A percentile compares a stretch with the other conserved stretches of the same genome.
These are phyloP conservation scores for Parazoanthus atlanticus DNA, from an alignment of 92 coral and sea anemone species.

Conservation along the genomic window DNA sequence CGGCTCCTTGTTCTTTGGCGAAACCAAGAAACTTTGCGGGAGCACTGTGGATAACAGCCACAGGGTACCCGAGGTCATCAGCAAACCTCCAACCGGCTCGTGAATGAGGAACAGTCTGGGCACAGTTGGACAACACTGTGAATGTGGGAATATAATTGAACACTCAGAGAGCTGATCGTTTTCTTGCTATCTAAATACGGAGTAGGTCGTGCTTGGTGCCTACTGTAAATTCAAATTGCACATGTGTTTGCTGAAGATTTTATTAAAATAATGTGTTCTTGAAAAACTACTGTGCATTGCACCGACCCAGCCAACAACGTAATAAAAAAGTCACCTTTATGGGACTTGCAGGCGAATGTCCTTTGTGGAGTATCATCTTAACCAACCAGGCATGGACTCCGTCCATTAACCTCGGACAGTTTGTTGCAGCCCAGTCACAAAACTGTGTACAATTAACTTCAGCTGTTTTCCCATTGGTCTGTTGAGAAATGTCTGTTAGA, in stretches of 20 bases:
- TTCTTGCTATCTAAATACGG: too few species aligned
- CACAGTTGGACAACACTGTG: slow-evolving; percentile 20
- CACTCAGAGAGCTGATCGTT: too few species aligned
- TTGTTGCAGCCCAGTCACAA: slow-evolving; percentile 56
- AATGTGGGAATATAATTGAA: too few species aligned
- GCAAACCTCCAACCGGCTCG: slow-evolving; percentile 14
- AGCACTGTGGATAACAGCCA: slow-evolving; percentile 42
- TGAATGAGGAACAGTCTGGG: slow-evolving; percentile 17
- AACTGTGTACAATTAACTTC: slow-evolving; percentile 48
- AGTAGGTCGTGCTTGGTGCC: too few species aligned
- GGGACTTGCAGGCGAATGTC: background rate
- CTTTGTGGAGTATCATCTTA: slow-evolving; percentile 29
- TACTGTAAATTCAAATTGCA: too few species aligned
- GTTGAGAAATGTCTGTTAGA: background rate
- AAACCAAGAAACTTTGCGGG: slow-evolving; percentile 19
- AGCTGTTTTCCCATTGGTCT: slow-evolving; percentile 37
- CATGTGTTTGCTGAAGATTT: too few species aligned
- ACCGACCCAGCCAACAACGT: too few species aligned
- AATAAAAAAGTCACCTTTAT: background rate
- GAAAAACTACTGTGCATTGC: too few species aligned
- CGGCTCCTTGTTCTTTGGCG: background rate
- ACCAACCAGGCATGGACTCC: slow-evolving; percentile 79
- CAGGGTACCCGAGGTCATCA: slow-evolving; percentile 31
- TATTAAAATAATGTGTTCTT: too few species aligned
- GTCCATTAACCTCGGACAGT: slow-evolving; percentile 79